These are phyloP conservation scores for Sinodicranocentrus sp. DNA, from an alignment of 2,888 invertebrate species.

Conservation along the genomic window DNA sequence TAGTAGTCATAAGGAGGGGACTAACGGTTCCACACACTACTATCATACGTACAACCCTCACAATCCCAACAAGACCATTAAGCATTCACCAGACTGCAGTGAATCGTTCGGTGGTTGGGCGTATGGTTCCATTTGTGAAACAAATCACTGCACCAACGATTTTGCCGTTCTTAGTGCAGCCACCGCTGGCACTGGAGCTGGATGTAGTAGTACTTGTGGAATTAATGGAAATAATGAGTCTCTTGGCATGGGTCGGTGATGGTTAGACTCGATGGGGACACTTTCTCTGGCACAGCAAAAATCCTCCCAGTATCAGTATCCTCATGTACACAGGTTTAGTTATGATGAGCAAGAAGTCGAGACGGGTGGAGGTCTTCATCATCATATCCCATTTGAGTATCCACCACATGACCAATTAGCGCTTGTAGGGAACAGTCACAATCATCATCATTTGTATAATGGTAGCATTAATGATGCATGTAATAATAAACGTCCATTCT, in stretches of 20 bases:
- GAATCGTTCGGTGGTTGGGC: constrained; percentile 72
- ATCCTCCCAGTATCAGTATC: constrained; percentile 40
- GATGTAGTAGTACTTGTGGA: constrained; percentile 33
- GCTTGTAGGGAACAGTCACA: constrained; percentile 50
- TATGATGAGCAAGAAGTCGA: constrained; percentile 36
- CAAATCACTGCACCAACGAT: constrained; percentile 64
- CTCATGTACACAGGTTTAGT: constrained; percentile 42
- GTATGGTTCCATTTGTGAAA: constrained; percentile 70
- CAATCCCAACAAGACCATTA: constrained; percentile 68
- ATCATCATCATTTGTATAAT: constrained; percentile 34
- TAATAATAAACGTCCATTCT: constrained; percentile 35
- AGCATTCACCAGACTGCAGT: constrained; percentile 54
- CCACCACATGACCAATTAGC: constrained; percentile 58
- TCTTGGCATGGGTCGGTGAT: constrained; percentile 65
- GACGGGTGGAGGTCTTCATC: constrained; percentile 13
- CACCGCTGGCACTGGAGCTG: constrained; percentile 15
- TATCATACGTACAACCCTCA: constrained; percentile 67
- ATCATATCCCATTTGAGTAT: constrained; percentile 59
- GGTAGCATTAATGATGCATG: constrained; percentile 31
- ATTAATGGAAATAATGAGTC: constrained; percentile 61
- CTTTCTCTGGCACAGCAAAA: background rate
- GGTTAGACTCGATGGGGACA: constrained; percentile 55
- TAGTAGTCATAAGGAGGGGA: constrained; percentile 32
- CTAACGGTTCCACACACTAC: constrained; percentile 50
- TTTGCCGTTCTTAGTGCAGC: constrained; percentile 7